Evolutionary conservation across 2,113 vertebrate genomes (phyloP).

Genomic region (Erpornis zantholeuca): DNA sequence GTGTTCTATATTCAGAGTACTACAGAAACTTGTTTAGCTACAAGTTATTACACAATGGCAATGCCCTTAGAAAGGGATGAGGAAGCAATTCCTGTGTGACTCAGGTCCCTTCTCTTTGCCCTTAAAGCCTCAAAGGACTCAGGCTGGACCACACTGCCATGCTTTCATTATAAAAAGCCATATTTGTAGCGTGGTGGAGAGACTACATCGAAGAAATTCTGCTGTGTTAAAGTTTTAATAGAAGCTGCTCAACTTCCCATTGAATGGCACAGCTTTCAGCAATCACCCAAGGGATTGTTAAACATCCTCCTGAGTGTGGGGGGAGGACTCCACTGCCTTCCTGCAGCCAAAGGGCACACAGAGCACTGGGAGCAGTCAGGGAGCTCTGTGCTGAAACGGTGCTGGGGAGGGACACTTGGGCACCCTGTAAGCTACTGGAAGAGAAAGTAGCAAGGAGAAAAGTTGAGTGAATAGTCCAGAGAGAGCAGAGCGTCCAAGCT

Average conservation of each 20-base stretch:
- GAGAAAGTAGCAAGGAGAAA: neutral
- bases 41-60: neutral
- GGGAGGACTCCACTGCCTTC: neutral
- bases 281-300: rapidly evolving
- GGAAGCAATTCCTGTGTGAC: neutral
- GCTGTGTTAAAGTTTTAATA: neutral
- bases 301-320: neutral
- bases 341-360: neutral
- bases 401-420: neutral
- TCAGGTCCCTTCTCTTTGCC: neutral
- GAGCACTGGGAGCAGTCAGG: rapidly evolving
- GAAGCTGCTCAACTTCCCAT: neutral
- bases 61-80: neutral
- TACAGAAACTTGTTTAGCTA: neutral
- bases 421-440: rapidly evolving
- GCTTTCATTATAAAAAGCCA: neutral
- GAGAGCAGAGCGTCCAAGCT: neutral
- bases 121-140: neutral
- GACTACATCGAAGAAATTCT: neutral
- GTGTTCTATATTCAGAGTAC: neutral
- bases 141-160: neutral
- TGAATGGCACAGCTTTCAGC: neutral
- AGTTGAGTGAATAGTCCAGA: neutral
- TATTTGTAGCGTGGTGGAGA: neutral
- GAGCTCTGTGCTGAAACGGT: rapidly evolving